These are phyloP conservation scores for Diachasmimorpha longicaudata DNA, from an alignment of 1,140 invertebrate species.

Conservation along the genomic window DNA sequence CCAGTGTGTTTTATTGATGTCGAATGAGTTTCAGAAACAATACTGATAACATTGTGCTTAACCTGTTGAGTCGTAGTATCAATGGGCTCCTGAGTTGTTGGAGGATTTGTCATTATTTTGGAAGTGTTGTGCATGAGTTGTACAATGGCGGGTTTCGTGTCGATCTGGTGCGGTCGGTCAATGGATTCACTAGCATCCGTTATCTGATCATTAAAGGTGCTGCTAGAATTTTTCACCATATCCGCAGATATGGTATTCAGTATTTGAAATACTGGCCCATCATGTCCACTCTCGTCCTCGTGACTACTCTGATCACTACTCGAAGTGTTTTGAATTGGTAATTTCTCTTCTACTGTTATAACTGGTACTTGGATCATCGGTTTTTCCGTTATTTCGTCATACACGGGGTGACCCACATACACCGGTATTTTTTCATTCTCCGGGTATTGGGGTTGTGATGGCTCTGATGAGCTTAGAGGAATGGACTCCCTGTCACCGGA, in stretches of 20 bases:
- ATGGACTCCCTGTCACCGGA: slow-evolving; percentile 62
- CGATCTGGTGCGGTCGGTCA: neutral
- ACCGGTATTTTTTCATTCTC: slow-evolving; percentile 6
- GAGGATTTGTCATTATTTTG: neutral
- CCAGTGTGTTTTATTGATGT: neutral
- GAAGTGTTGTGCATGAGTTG: neutral
- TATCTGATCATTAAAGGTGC: slow-evolving; percentile 9
- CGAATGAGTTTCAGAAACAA: neutral
- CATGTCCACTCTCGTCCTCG: slow-evolving; percentile 31
- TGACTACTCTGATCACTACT: neutral
- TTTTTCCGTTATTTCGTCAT: slow-evolving; percentile 28
- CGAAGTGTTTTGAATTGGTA: slow-evolving; percentile 34
- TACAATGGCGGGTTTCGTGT: neutral
- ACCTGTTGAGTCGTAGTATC: neutral
- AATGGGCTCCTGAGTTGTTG: neutral
- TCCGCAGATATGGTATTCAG: slow-evolving; percentile 41
- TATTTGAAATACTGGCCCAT: slow-evolving; percentile 44
- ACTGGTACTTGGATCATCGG: slow-evolving; percentile 57
- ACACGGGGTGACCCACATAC: neutral
- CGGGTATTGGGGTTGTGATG: neutral
- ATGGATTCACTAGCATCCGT: slow-evolving; percentile 22
- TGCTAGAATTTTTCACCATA: slow-evolving; percentile 6
- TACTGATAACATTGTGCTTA: neutral
- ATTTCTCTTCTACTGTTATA: slow-evolving; percentile 48
- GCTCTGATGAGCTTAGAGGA: neutral